Percentiles rank a stretch among this genome's conserved stretches.
Conservation (phyloP, 2,797 vertebrate species). For the Melanotaenia maccullochi region DNA sequence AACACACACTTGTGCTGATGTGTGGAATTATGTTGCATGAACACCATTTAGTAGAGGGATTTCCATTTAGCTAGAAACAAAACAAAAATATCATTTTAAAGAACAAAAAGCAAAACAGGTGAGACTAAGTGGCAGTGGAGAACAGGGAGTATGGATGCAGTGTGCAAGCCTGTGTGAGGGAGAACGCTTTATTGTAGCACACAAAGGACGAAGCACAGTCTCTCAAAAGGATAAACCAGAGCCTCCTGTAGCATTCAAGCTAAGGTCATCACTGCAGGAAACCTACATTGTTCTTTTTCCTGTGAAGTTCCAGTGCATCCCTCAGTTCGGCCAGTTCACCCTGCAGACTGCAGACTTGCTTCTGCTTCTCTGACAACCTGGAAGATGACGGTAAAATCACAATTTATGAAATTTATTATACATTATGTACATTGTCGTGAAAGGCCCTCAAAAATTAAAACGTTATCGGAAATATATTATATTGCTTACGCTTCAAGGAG, state of each 20-base stretch:
- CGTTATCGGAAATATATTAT: background rate
- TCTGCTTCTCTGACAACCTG: constrained; percentile 91
- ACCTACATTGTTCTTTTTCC: constrained; percentile 98
- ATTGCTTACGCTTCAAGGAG: constrained; percentile 79
- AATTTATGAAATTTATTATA: background rate
- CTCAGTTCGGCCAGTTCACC: constrained; percentile 87
- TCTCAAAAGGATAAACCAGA: constrained; percentile 21
- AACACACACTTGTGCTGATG: constrained; percentile 56
- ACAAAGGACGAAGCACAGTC: constrained; percentile 24
- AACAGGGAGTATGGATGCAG: constrained; percentile 42
- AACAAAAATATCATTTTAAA: background rate
- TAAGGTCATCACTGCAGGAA: constrained; percentile 25
- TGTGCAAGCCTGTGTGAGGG: constrained; percentile 31
- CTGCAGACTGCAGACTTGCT: constrained; percentile 84
- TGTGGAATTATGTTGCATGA: constrained; percentile 39
- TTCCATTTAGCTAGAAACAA: constrained; percentile 13
- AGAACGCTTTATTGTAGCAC: constrained; percentile 37
- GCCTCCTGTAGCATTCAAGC: constrained; percentile 3
- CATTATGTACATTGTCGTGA: background rate
- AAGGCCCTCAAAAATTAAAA: background rate
- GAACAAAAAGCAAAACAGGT: constrained; percentile 33
- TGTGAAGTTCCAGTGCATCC: constrained; percentile 91
- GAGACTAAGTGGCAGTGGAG: constrained; percentile 33
- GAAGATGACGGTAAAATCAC: constrained; percentile 19
- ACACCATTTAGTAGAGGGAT: constrained; percentile 21